Evolutionary conservation across 1,140 invertebrate species (phyloP), one percentile per base, ranked within the genome.

Genomic region (Drosophila kurseongensis): DNA sequence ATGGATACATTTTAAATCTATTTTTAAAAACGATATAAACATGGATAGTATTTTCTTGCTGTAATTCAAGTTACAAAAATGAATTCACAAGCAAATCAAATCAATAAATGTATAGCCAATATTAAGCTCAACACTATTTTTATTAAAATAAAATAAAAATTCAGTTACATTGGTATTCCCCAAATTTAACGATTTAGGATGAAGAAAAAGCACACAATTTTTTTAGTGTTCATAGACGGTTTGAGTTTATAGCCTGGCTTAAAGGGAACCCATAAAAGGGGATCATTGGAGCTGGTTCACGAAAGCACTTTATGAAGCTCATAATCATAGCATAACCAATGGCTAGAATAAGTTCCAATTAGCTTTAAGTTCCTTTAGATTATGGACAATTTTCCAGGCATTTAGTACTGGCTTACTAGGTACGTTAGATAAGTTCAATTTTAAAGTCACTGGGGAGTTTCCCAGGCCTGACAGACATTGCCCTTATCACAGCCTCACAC

Each of bases 401-500:
- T n/a, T 42, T 9, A 35, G 5, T 27, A 7, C 27, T 35, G 27
- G 29, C 29, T 63, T 12, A 29, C 35, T 32, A 48, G 57, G 23
- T 32, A 9, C 16, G 32, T 69, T 32, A 58, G 36, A 48, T 47
- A 42, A 42, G 47, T 75, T 75, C 29, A 47, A 54, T 58, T 76
- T 75, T 66, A 47, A 67, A 47, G 54, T 56, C 74, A 56, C 61
- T 60, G 18, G 72, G 41, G 41, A 67, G 58, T 36, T 38, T 35
- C 61, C 12, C 35, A 42, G 72, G 35, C 56, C 5, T 65, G 50
- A 59, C 57, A 54, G 67, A 41, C 50, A 55, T 65, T 27, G 40
- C 14, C 54, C 71, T 79, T 81, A 73, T 81, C 79, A 63, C 38
- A 47, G 10, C 16, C 41, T 10, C 32, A 36, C 72, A 57, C 54